These are phyloP conservation scores for Semaprochilodus insignis DNA, from an alignment of 2,797 vertebrate genomes.

Conservation along the genomic window DNA sequence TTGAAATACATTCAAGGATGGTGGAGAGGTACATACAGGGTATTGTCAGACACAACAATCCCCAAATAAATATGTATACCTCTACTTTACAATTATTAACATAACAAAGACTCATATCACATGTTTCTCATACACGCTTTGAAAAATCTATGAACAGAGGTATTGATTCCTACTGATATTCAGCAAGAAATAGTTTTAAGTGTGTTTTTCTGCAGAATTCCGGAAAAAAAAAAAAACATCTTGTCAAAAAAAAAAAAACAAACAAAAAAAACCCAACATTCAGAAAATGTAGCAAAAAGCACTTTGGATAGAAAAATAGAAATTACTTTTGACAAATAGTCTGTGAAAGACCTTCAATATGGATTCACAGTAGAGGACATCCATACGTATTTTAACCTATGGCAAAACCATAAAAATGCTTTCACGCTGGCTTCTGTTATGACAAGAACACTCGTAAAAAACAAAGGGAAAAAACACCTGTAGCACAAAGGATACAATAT, in stretches of 20 bases:
- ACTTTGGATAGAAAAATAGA: not conserved
- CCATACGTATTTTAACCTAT: not conserved
- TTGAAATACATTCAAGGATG: no score
- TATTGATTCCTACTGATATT: not conserved
- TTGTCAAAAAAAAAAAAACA: no score
- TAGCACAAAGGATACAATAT: slow-evolving; percentile 94
- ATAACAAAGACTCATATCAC: no score
- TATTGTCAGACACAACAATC: no score
- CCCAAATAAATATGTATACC: no score
- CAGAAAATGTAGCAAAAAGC: no score
- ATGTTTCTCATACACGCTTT: no score
- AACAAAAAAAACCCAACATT: no score
- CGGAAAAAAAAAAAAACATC: no score
- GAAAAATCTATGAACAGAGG: not conserved
- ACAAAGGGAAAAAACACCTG: not conserved
- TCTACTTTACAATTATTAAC: no score
- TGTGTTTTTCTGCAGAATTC: no score
- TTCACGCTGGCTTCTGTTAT: not conserved
- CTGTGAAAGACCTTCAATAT: not conserved
- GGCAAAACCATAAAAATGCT: not conserved
- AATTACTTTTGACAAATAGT: not conserved
- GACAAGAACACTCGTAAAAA: not conserved
- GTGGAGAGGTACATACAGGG: no score
- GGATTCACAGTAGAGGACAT: not conserved
- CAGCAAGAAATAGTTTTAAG: not conserved